phyloP scores from a whole-genome alignment of 2,888 invertebrate species.

The Coremacera marginata region DNA sequence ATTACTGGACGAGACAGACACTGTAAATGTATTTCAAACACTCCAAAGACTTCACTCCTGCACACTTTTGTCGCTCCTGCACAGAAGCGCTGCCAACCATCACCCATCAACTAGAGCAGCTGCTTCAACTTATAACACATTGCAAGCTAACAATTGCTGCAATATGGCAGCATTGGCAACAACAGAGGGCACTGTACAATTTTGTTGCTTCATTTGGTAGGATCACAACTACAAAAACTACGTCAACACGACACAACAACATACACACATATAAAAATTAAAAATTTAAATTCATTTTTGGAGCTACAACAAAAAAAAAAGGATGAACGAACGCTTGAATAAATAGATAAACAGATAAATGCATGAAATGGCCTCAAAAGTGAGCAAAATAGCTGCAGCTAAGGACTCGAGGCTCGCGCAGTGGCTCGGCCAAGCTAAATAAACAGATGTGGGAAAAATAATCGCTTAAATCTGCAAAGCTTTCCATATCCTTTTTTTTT shows the following conservation, averaged over 20 bases:
- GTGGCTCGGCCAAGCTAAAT: not conserved
- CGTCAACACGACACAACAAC: not conserved
- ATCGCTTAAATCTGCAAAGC: not conserved
- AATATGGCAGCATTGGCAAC: not conserved
- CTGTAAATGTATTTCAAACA: no score
- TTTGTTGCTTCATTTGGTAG: slow-evolving; percentile 3
- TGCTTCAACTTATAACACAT: not conserved
- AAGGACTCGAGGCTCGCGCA: not conserved
- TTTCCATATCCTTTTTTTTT: no score
- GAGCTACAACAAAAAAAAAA: slow-evolving; percentile 15
- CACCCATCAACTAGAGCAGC: no score
- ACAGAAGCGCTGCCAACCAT: no score
- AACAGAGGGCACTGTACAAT: not conserved
- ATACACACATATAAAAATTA: not conserved
- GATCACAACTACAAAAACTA: not conserved
- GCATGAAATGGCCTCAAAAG: slow-evolving; percentile 19
- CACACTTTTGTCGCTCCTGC: no score
- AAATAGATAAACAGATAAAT: slow-evolving; percentile 31
- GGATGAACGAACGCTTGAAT: slow-evolving; percentile 32
- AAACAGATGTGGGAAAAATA: slow-evolving; percentile 29
- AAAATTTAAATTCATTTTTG: slow-evolving; percentile 12
- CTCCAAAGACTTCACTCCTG: no score
- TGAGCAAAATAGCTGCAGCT: not conserved
- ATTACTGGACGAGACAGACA: no score
- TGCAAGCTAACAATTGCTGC: not conserved